Evolutionary conservation across 1,140 invertebrate genomes (phyloP), one percentile per base, ranked within the genome.

Genomic region (Oryctes rhinoceros): DNA sequence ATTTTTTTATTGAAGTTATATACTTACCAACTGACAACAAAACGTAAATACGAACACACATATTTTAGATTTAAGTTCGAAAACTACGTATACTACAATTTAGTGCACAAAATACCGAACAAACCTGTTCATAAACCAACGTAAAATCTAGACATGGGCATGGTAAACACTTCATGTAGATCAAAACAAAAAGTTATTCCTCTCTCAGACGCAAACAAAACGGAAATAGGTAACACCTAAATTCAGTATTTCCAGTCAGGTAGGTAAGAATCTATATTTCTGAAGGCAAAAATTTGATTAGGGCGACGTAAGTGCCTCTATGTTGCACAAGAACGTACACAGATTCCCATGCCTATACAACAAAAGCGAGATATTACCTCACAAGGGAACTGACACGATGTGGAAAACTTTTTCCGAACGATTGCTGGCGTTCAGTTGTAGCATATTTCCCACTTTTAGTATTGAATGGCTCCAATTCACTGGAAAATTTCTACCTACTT

Each of bases 341-440:
- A 71, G 18, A 71, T 71, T 71, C 65, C 9, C 65, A 24, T 37
- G 15, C 65, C 20, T 37, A 35, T 37, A 37, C 65, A 59, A 71
- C 65, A 71, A 71, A 71, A 37, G 65, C 18, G 35, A 71, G 24
- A 71, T 71, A 71, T 71, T 71, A 15, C 65, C 65, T 71, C 24
- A 24, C 65, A 37, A 24, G 65, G 65, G 24, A 71, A 37, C 65
- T 24, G 24, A 71, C 35, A 6, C 65, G 24, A 10, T 7, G 13
- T 30, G 35, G 24, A 71, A 71, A 71, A 71, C 18, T 71, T 71
- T 71, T 37, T 71, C 35, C 65, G 24, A 71, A 71, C 24, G 18
- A 24, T 35, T 71, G 65, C 35, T 15, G 65, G 24, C 24, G 65
- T 71, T 71, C 35, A 30, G 65, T 11, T 71, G 65, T 37, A 35